Base-by-base conservation (phyloP, 2,797 vertebrate species). In the Buphagus erythrorhynchus region DNA sequence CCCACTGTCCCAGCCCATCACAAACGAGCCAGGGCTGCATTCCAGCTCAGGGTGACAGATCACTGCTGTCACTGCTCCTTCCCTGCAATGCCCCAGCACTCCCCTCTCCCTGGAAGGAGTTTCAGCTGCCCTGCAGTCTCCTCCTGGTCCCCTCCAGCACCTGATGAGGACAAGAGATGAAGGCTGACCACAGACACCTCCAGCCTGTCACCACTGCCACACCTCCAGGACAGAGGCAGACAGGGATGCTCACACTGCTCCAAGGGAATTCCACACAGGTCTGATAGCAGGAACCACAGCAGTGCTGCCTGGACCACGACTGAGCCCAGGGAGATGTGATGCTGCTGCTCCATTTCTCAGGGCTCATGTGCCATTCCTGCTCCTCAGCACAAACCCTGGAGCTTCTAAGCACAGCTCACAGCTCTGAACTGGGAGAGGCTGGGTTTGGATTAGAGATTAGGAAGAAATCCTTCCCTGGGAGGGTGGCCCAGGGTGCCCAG, bases 341-440 rank as follows among this genome's bases (percentile, higher is more conserved):
- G 51, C 25, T 3, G 7, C 29, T 24, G 46, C 51, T 51, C 14
- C 46, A 5, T 6, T 20, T 11, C 43, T 25, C 35, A 11, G 73
- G 46, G 40, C n/a, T 75, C 35, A 0, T 0, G 1, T 4, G 54
- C 12, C 54, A 9, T 6, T 33, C 48, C 40, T 18, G 73, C 71
- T 22, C 69, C 51, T 11, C 0, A 0, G 52, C 59, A 51, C 2
- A 20, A 67, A 52, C 17, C 42, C n/a, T 4, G 0, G 0, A 3
- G 61, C 25, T 46, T 11, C 51, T 5, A 16, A 25, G 51, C 29
- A 55, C 35, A 42, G 1, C 29, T 31, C 33, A 49, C 14, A 20
- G 28, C 1, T 25, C n/a, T 33, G 29, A 58, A 33, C 28, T 8
- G 54, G 29, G 5, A 46, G 0, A 52, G 14, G 8, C 5, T 13